phyloP scores from a whole-genome alignment of 2,888 invertebrate species.

The Pseudococcus longispinus region DNA sequence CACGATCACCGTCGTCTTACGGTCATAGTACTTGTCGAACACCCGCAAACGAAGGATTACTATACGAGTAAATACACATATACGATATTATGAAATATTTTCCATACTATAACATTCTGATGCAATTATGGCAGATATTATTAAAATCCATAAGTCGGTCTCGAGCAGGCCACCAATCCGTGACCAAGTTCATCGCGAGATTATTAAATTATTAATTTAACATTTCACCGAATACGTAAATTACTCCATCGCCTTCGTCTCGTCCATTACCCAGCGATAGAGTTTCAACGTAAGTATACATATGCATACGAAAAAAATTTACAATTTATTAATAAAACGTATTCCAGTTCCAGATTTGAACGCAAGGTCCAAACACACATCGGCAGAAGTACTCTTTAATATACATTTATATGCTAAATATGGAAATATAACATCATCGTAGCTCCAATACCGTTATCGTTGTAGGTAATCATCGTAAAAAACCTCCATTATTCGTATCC shows the following conservation, averaged over 20 bases:
- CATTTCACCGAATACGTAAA: conserved; percentile 18
- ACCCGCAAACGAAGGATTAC: conserved; percentile 4
- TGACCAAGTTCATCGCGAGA: conserved; percentile 6
- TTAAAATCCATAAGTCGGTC: neutral
- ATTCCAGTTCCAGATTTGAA: neutral
- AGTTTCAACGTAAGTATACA: neutral
- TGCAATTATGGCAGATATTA: neutral
- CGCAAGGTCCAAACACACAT: neutral
- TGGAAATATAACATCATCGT: neutral
- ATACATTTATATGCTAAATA: neutral
- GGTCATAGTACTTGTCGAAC: neutral
- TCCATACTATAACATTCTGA: neutral
- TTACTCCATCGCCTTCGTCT: neutral
- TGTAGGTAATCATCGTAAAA: neutral
- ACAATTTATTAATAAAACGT: neutral
- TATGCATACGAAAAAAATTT: neutral
- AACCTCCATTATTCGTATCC: neutral
- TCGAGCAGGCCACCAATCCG: neutral
- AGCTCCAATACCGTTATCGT: neutral
- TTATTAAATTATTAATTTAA: conserved; percentile 4
- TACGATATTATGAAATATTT: neutral
- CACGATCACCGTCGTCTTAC: neutral
- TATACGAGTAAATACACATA: too few species aligned
- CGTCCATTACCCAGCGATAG: neutral
- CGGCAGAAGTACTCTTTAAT: neutral